phyloP scores from a whole-genome alignment of 2,888 invertebrate genomes.

The Acrobasis repandana region DNA sequence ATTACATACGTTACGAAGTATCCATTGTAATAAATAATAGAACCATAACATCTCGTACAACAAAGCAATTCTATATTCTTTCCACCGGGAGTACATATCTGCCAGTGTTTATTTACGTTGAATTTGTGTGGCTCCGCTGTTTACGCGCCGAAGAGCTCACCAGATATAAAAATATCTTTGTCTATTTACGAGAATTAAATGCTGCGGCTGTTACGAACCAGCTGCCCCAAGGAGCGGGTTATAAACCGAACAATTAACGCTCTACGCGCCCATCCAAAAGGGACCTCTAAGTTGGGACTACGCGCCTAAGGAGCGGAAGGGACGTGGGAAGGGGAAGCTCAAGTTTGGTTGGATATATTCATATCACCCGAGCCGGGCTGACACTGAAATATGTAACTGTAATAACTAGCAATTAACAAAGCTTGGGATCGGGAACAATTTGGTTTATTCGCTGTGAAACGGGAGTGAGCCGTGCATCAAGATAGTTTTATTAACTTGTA shows the following conservation, averaged over 20 bases:
- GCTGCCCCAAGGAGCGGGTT: constrained; percentile 77
- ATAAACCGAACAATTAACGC: constrained; percentile 78
- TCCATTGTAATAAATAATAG: constrained; percentile 27
- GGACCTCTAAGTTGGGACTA: constrained; percentile 49
- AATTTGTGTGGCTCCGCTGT: constrained; percentile 68
- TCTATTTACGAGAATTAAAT: constrained; percentile 80
- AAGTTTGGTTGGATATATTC: constrained; percentile 46
- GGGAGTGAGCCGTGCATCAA: constrained; percentile 43
- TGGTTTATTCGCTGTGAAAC: constrained; percentile 55
- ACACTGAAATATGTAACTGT: constrained; percentile 73
- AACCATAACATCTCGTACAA: constrained; percentile 30
- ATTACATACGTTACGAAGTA: constrained; percentile 24
- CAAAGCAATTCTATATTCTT: constrained; percentile 33
- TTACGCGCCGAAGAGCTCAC: constrained; percentile 69
- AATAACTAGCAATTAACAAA: constrained; percentile 78
- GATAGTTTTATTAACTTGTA: constrained; percentile 33
- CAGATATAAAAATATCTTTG: constrained; percentile 81
- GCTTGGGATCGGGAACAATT: constrained; percentile 67
- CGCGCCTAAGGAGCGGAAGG: constrained; percentile 35
- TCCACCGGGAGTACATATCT: constrained; percentile 49
- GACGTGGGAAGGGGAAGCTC: constrained; percentile 44
- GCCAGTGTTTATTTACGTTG: constrained; percentile 69
- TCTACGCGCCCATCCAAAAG: constrained; percentile 51
- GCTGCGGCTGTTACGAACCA: constrained; percentile 74
- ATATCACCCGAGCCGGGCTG: constrained; percentile 60